Evolutionary conservation across 64 coral and sea anemone species (phyloP).

Genomic region (Hydrozoanthus tunicans): DNA sequence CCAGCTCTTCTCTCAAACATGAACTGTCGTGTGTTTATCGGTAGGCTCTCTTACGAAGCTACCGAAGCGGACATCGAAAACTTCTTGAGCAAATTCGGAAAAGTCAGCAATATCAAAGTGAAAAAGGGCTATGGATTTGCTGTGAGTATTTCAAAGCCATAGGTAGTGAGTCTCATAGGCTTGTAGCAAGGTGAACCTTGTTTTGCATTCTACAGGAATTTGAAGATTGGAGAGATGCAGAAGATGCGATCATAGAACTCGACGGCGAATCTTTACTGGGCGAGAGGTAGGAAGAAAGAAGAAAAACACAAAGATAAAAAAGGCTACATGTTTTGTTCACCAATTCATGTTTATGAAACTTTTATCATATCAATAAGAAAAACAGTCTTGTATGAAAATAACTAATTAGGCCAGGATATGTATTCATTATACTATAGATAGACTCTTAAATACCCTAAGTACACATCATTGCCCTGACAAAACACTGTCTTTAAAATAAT

Average conservation of each 20-base stretch:
- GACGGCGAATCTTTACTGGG: constrained; percentile 40
- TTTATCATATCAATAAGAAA: background rate
- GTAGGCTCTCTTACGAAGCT: constrained; percentile 35
- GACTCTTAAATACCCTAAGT: too few relatives aligned
- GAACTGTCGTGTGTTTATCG: constrained; percentile 48
- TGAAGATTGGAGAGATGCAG: constrained; percentile 46
- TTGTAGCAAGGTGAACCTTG: too few relatives aligned
- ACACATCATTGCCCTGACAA: too few relatives aligned
- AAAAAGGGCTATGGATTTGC: constrained; percentile 59
- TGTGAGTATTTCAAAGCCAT: background rate
- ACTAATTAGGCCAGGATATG: background rate
- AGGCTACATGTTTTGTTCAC: background rate
- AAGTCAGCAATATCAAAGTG: constrained; percentile 51
- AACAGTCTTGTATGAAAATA: background rate
- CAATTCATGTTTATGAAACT: constrained; percentile 4
- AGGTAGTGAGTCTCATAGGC: background rate
- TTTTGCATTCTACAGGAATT: constrained; percentile 4
- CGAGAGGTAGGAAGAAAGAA: background rate
- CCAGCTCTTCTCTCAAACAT: background rate
- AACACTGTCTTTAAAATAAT: too few relatives aligned
- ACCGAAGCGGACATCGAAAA: constrained; percentile 30
- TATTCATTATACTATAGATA: too few relatives aligned
- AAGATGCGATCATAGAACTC: constrained; percentile 44
- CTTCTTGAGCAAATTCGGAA: constrained; percentile 51
- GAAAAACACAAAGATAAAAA: background rate